phyloP scores from a whole-genome alignment of 1,140 invertebrate species.

The Ditylenchus dipsaci region DNA sequence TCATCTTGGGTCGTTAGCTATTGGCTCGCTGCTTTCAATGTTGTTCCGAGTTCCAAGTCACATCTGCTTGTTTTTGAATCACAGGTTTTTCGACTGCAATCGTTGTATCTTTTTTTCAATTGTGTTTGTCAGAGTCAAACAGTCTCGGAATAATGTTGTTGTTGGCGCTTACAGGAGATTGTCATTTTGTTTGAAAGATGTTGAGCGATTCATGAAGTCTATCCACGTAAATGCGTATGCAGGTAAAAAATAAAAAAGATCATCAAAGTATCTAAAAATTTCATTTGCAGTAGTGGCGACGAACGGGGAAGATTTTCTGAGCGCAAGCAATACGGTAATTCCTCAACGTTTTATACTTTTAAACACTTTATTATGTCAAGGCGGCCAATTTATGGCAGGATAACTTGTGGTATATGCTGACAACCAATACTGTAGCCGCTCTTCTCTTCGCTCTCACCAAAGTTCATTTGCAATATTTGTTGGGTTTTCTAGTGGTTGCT shows the following conservation, averaged over 20 bases:
- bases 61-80: constrained; percentile 4
- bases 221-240: constrained; percentile 8
- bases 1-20: not conserved
- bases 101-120: no score
- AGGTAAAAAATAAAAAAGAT: no score
- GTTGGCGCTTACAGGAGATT: not conserved
- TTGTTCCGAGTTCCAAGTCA: constrained; percentile 3
- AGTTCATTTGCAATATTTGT: not conserved
- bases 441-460: constrained; percentile 59
- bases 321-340: constrained; percentile 13
- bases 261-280: no score
- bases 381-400: constrained; percentile 5
- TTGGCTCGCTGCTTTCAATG: not conserved
- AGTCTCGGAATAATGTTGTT: not conserved
- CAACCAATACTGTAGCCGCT: constrained; percentile 26
- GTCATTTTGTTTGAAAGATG: no score
- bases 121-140: no score
- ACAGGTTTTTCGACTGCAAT: constrained; percentile 4
- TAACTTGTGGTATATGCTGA: constrained; percentile 14
- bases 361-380: no score
- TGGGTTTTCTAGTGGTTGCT: not conserved
- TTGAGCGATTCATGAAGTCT: not conserved
- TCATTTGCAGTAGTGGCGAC: not conserved
- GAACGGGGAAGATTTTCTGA: constrained; percentile 4
- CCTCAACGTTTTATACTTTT: not conserved